These are phyloP conservation scores for Ommatoiulus sabulosus DNA, from an alignment of 2,888 invertebrate genomes.

Conservation along the genomic window DNA sequence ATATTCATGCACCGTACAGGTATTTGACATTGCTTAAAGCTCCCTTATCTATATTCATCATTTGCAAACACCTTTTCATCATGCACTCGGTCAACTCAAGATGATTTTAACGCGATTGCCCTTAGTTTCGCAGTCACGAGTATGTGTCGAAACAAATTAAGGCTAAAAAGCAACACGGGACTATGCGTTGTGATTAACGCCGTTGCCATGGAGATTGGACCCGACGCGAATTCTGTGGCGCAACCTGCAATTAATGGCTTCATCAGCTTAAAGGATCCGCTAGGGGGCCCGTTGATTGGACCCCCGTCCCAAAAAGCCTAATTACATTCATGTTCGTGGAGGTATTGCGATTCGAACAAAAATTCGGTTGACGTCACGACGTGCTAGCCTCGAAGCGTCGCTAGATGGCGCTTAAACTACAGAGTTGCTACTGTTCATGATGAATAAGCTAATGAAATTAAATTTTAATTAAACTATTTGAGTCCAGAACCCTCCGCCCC, in stretches of 20 bases:
- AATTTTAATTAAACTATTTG: too few species aligned
- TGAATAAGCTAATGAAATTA: too few species aligned
- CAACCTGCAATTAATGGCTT: constrained; percentile 6
- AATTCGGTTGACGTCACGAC: not conserved
- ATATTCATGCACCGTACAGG: too few species aligned
- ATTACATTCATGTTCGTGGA: not conserved
- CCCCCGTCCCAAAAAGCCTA: not conserved
- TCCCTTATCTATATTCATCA: too few species aligned
- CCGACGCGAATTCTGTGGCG: not conserved
- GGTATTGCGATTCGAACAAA: not conserved
- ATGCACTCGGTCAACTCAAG: not conserved
- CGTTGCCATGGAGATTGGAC: constrained; percentile 7
- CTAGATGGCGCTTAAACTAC: too few species aligned
- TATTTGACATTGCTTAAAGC: too few species aligned
- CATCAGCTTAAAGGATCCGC: not conserved
- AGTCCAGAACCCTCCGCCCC: too few species aligned
- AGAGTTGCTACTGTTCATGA: too few species aligned
- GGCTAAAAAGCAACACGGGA: constrained; percentile 32
- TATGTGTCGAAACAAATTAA: not conserved
- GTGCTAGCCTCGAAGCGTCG: too few species aligned
- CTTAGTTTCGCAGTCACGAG: not conserved
- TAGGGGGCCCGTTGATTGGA: not conserved
- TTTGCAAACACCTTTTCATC: too few species aligned
- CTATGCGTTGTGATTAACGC: not conserved
- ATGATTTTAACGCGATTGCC: not conserved